Evolutionary conservation across 2,797 vertebrate genomes (phyloP), one percentile per base, ranked within the genome.

Genomic region (Peromyscus nudipes): DNA sequence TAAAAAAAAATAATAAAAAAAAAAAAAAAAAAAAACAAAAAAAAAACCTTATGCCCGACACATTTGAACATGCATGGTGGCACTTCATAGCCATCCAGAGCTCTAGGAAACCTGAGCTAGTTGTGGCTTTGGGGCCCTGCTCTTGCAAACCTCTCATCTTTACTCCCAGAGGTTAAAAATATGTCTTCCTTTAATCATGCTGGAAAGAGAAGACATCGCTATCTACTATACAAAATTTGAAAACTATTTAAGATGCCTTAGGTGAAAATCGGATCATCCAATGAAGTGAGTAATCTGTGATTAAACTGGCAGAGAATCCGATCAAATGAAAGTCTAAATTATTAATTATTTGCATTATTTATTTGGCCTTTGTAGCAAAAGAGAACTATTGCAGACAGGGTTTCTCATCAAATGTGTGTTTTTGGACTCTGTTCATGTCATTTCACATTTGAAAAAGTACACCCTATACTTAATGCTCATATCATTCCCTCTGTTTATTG

Each of bases 311-410:
- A 31, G 29, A 79, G n/a, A 27, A 7, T 60, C 73, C 49, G 1
- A 13, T 64, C 31, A 95, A 91, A 46, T 64, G 17, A 90, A 82
- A 46, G 27, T 71, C 57, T 93, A 83, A 94, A 83, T 89, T 40
- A 60, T 81, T 94, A 40, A 52, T 46, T 62, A 55, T 95, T 62
- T 89, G 37, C 43, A 73, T 76, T 77, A n/a, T 77, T 89, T 88
- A 37, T 88, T 4, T 0, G 4, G 23, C 64, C 34, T 21, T 11
- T 37, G n/a, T 49, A 67, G 55, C 4, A n/a, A 87, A 91, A 87
- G 52, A 34, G 14, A 55, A 76, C 19, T 67, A 49, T 17, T 84
- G 57, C 37, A 81, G 79, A 60, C 27, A 19, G 8, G 13, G 11
- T 46, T 64, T 91, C 67, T 29, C 34, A 73, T 79, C 65, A 67